Base-by-base conservation (phyloP, 2,888 invertebrate genomes). In the Muscina levida region DNA sequence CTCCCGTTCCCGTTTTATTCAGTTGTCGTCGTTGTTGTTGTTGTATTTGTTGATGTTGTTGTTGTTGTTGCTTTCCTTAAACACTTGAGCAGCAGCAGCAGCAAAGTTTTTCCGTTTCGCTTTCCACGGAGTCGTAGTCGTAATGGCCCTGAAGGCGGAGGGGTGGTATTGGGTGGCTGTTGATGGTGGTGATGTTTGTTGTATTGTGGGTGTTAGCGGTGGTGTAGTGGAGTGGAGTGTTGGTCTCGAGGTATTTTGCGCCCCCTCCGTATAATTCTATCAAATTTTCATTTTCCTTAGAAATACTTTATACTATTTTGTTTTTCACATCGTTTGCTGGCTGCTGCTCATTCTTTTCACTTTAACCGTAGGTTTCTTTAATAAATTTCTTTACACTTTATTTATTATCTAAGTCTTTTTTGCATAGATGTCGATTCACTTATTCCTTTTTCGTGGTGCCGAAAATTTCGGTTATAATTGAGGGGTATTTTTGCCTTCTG, bases 81-180 rank as follows among this genome's bases (percentile, higher is more conserved):
- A 62, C 74, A 65, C 67, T 77, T 77, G 79, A 81, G 80, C 80
- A 81, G 80, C 80, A 81, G 80, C 80, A 71, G 65, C 46, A 77
- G 71, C 71, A n/a, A n/a, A n/a, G n/a, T n/a, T 77, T 73, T 73
- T 26, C 71, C 77, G 13, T 56, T 46, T 66, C 13, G 24, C 17
- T 59, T 59, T n/a, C n/a, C n/a, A n/a, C n/a, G n/a, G n/a, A n/a
- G 37, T 37, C 39, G 15, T 59, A 37, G 59, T 59, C 39, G 31
- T 59, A 17, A 11, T 67, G 48, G 62, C 17, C 39, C 19, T 22
- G 1, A 13, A 37, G 62, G 17, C 31, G 51, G 26, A 15, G 46
- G 1, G 42, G 42, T 42, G 26, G 48, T 39, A 42, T n/a, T 24
- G 10, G 11, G 8, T 66, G 46, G 15, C 15, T 13, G 66, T 62